Conservation (phyloP, 2,797 vertebrate species). For the Triplophysa yarkandensis region DNA sequence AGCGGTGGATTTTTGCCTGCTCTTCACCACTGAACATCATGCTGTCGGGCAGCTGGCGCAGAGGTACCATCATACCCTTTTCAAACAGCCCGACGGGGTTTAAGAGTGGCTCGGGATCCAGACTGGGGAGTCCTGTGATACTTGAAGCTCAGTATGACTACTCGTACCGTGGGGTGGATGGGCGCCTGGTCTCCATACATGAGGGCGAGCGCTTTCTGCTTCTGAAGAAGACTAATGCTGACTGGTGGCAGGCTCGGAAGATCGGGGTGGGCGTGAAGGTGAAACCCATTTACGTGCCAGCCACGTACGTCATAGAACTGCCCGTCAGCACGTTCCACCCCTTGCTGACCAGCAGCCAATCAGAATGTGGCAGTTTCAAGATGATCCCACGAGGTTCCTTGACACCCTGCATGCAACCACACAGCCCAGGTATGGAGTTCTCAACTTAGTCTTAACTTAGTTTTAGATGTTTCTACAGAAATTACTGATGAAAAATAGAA, state of each 20-base stretch:
- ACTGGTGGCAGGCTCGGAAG: constrained; percentile 91
- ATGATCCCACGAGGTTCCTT: constrained; percentile 58
- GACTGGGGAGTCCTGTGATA: constrained; percentile 71
- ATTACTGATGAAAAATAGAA: too few relatives aligned
- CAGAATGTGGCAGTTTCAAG: constrained; percentile 56
- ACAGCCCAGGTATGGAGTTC: constrained; percentile 48
- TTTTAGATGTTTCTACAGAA: too few relatives aligned
- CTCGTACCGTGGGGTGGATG: constrained; percentile 79
- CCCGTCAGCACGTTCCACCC: constrained; percentile 67
- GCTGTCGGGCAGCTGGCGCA: constrained; percentile 80
- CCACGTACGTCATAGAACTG: constrained; percentile 84
- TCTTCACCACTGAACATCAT: constrained; percentile 71
- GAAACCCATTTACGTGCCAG: constrained; percentile 85
- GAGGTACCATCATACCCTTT: constrained; percentile 41
- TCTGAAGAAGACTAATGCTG: constrained; percentile 83
- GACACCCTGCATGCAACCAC: constrained; percentile 46
- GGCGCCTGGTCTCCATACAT: constrained; percentile 79
- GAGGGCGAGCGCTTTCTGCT: constrained; percentile 88
- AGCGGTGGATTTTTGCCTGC: constrained; percentile 1
- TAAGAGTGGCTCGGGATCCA: constrained; percentile 61
- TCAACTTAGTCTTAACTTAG: too few relatives aligned
- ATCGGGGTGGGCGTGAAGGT: constrained; percentile 76
- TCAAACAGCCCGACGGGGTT: background rate
- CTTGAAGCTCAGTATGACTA: constrained; percentile 87
- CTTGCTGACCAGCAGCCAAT: constrained; percentile 60